These are phyloP conservation scores for Chondrosia reniformis DNA, from an alignment of 37 sponge, comb jelly and placozoan species.

Conservation along the genomic window DNA sequence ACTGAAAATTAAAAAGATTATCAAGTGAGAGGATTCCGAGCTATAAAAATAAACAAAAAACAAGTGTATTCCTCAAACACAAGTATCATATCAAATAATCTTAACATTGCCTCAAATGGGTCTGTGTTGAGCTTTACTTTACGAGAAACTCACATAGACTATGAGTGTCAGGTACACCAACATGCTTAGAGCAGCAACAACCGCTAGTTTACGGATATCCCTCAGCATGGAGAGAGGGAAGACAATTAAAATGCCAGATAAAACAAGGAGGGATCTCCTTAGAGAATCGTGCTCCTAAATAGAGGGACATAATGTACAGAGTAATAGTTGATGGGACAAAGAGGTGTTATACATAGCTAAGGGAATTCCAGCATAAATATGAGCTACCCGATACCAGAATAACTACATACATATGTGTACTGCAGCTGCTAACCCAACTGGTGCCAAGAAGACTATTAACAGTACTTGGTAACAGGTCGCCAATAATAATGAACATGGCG, in stretches of 20 bases:
- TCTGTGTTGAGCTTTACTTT: background rate
- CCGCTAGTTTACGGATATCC: conserved; percentile 41
- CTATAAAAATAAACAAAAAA: background rate
- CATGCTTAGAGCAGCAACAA: conserved; percentile 13
- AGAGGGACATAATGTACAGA: background rate
- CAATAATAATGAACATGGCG: conserved; percentile 79
- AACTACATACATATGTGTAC: background rate
- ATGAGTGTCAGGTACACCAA: background rate
- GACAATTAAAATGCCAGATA: conserved; percentile 40
- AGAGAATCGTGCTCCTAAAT: conserved; percentile 26
- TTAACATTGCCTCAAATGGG: background rate
- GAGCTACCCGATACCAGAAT: background rate
- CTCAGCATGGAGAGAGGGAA: conserved; percentile 67
- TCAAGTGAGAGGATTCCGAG: background rate
- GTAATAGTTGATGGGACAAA: background rate
- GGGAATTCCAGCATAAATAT: background rate
- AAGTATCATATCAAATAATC: background rate
- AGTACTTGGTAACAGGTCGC: conserved; percentile 64
- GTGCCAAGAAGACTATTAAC: conserved; percentile 9
- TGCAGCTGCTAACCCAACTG: background rate
- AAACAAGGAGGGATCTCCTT: conserved; percentile 31
- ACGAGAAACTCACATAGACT: conserved; percentile 9
- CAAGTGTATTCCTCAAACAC: background rate
- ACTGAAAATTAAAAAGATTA: background rate
- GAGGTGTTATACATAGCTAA: background rate